These are phyloP conservation scores for Scomber colias DNA, from an alignment of 2,113 vertebrate genomes.

Conservation along the genomic window DNA sequence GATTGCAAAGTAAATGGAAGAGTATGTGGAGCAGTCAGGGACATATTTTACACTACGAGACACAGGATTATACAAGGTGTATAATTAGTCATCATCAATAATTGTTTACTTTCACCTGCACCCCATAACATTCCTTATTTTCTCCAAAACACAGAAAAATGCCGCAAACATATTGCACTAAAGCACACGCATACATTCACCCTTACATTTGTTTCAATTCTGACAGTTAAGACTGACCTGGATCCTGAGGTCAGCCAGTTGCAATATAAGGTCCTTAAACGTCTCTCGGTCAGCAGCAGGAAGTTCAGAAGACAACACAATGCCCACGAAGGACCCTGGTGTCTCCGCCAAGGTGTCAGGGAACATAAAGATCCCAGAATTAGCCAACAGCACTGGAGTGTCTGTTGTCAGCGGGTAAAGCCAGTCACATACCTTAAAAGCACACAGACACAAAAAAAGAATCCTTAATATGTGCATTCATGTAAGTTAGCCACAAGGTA, in stretches of 20 bases:
- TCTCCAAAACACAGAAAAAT: neutral
- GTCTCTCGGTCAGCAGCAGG: constrained; percentile 84
- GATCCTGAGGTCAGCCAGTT: constrained; percentile 90
- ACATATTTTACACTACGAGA: neutral
- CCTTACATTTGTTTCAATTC: neutral
- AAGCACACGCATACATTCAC: neutral
- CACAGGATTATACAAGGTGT: no score
- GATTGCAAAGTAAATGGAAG: no score
- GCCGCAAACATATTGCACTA: neutral
- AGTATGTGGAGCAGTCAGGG: neutral
- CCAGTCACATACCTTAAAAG: constrained; percentile 93
- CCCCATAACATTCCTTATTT: neutral
- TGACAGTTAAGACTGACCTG: constrained; percentile 85
- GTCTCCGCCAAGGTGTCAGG: constrained; percentile 88
- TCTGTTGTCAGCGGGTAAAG: constrained; percentile 89
- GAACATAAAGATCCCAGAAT: constrained; percentile 94
- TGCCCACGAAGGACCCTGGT: constrained; percentile 91
- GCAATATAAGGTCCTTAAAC: constrained; percentile 90
- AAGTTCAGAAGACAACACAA: constrained; percentile 94
- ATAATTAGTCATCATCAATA: no score
- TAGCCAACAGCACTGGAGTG: constrained; percentile 93
- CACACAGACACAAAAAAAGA: constrained; percentile 18
- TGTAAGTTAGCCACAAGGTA: neutral
- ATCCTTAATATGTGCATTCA: no score
- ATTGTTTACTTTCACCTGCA: no score